Base-by-base conservation (phyloP, 2,888 invertebrate species). In the Drosophila antonietae region DNA sequence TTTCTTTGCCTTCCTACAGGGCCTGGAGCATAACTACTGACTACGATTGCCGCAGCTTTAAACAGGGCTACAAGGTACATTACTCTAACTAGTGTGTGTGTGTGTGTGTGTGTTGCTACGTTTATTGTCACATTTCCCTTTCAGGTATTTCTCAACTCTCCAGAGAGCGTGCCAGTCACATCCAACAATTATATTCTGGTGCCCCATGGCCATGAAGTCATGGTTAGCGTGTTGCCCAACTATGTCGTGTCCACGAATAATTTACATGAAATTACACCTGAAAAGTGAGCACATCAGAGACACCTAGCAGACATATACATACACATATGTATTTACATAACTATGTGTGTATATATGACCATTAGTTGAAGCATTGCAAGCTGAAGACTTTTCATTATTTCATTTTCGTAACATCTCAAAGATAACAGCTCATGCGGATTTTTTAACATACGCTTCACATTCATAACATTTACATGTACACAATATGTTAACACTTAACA, bases 201-300 rank as follows among this genome's bases (percentile, higher is more conserved):
- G 56, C 91, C 91, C 3, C 92, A 92, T 51, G 91, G 90, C 23
- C 85, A 91, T 90, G 96, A 96, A 91, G 94, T 96, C 4, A 94
- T 95, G 20, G 95, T 95, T 7, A 94, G 95, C 20, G 94, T 96
- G 23, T 94, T 95, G 92, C 96, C 96, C 8, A 95, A 95, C 88
- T 95, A 96, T 94, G 95, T 96, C 94, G 95, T 95, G 14, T 96
- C 96, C 0, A 95, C 95, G 1, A 93, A 94, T 57, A 95, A 94
- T 73, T 93, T 96, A 14, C 93, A 93, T 74, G 93, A 94, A 60
- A 96, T 95, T 80, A 93, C 74, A 4, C 84, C 92, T 92, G 80
- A 95, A 94, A 89, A 91, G 92, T 92, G 76, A 76, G 80, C 47
- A 51, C 44, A 20, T 52, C n/a, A 37, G 46, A 51, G 33, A 33